These are phyloP conservation scores for Theodoxus fluviatilis DNA, from an alignment of 2,888 invertebrate species.

Conservation along the genomic window DNA sequence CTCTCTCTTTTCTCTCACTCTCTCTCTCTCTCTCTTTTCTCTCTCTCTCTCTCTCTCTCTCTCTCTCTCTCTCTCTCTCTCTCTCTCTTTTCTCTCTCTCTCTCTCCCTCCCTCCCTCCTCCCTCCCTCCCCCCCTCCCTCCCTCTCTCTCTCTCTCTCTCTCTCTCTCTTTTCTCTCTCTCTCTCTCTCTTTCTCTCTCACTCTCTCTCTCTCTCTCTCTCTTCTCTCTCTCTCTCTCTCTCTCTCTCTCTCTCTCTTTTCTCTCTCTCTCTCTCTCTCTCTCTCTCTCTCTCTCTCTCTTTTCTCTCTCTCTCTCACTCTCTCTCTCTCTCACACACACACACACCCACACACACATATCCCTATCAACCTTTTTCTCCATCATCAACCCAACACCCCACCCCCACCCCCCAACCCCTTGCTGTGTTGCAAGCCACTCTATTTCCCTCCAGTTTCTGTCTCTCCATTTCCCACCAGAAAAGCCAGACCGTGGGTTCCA, in stretches of 20 bases:
- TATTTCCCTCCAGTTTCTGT: too few species aligned
- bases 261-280: not conserved
- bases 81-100: not conserved
- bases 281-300: not conserved
- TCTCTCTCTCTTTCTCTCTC: not conserved
- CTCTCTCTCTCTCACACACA: slow-evolving; percentile 23
- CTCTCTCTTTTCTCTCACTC: not conserved
- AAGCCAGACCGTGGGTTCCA: slow-evolving; percentile 23
- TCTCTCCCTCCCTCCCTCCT: not conserved
- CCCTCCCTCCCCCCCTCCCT: not conserved
- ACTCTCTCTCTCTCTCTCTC: not conserved
- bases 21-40: not conserved
- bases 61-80: not conserved
- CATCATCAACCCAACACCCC: too few species aligned
- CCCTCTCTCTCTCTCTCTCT: slow-evolving; percentile 4
- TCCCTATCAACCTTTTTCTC: too few species aligned
- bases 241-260: slow-evolving; percentile 13
- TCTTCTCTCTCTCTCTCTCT: not conserved
- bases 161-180: not conserved
- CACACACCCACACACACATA: too few species aligned
- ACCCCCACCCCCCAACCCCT: too few species aligned
- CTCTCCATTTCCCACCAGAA: slow-evolving; percentile 11
- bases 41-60: not conserved
- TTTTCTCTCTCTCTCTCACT: not conserved
- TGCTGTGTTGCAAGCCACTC: too few species aligned